Evolutionary conservation across 2,888 invertebrate genomes (phyloP).

Genomic region (Temnothorax unifasciatus): DNA sequence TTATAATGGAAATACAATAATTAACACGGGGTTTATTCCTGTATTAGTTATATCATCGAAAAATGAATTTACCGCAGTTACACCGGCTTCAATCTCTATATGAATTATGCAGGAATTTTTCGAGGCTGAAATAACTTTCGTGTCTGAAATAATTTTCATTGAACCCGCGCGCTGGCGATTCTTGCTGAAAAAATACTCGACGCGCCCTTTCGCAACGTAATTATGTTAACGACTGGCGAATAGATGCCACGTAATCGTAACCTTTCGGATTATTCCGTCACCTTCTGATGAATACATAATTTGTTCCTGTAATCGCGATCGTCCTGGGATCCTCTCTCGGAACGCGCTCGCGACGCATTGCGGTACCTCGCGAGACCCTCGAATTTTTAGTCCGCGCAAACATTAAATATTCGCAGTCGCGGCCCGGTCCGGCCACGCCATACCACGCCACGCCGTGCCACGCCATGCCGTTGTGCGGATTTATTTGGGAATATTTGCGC

Average conservation of each 20-base stretch:
- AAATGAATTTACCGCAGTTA: conserved; percentile 28
- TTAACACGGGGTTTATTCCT: conserved; percentile 2
- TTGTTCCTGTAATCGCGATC: conserved; percentile 16
- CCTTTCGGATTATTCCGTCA: conserved; percentile 8
- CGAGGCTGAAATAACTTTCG: conserved; percentile 48
- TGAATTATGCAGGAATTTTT: conserved; percentile 44
- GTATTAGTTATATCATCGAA: not conserved
- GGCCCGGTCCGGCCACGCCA: conserved; percentile 25
- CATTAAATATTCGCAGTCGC: conserved; percentile 57
- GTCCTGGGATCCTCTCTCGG: conserved; percentile 18
- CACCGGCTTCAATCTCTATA: not conserved
- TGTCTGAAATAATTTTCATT: conserved; percentile 40
- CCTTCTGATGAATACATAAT: conserved; percentile 25
- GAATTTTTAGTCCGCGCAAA: conserved; percentile 52
- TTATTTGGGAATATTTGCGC: conserved; percentile 62
- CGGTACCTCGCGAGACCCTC: conserved; percentile 41
- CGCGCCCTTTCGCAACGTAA: conserved; percentile 1
- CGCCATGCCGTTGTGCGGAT: conserved; percentile 61
- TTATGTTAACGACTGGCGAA: conserved; percentile 19
- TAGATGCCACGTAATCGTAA: conserved; percentile 26
- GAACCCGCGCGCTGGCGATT: not conserved
- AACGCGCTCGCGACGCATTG: conserved; percentile 5
- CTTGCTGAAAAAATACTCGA: conserved; percentile 28
- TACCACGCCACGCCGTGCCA: not conserved
- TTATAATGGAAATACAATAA: conserved; percentile 6